Conservation (phyloP, 2,888 invertebrate species). For the Cetonia aurata region DNA sequence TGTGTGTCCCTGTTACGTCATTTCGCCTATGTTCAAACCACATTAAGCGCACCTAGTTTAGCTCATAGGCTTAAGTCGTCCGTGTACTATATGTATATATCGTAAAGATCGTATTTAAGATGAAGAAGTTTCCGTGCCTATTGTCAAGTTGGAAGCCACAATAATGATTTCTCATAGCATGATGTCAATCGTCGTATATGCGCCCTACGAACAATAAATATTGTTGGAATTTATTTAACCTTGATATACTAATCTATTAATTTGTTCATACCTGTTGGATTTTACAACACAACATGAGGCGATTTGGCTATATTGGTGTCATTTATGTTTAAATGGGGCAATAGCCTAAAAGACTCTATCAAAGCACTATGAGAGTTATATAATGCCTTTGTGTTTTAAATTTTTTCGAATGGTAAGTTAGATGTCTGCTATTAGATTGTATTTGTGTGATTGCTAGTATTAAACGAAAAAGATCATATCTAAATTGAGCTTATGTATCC, state of each 20-base stretch:
- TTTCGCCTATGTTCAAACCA: constrained; percentile 3
- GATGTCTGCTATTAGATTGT: constrained; percentile 11
- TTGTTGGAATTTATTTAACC: too few relatives aligned
- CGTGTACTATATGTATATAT: too few relatives aligned
- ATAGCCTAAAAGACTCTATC: neutral
- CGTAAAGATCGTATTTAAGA: neutral
- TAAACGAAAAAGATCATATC: neutral
- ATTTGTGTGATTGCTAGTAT: neutral
- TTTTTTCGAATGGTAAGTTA: constrained; percentile 66
- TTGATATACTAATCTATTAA: too few relatives aligned
- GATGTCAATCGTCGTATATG: too few relatives aligned
- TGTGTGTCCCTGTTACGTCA: constrained; percentile 13
- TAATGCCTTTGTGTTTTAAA: constrained; percentile 62
- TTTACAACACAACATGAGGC: neutral
- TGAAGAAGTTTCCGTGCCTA: constrained; percentile 33
- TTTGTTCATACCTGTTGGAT: constrained; percentile 49
- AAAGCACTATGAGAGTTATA: constrained; percentile 45
- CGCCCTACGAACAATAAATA: too few relatives aligned
- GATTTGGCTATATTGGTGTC: too few relatives aligned
- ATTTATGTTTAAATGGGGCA: too few relatives aligned
- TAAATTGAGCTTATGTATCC: neutral
- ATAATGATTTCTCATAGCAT: neutral
- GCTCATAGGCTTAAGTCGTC: constrained; percentile 11
- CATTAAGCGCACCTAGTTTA: neutral
- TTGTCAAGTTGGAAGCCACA: neutral